These are phyloP conservation scores for Lysandra bellargus DNA, from an alignment of 2,888 invertebrate genomes.

Conservation along the genomic window DNA sequence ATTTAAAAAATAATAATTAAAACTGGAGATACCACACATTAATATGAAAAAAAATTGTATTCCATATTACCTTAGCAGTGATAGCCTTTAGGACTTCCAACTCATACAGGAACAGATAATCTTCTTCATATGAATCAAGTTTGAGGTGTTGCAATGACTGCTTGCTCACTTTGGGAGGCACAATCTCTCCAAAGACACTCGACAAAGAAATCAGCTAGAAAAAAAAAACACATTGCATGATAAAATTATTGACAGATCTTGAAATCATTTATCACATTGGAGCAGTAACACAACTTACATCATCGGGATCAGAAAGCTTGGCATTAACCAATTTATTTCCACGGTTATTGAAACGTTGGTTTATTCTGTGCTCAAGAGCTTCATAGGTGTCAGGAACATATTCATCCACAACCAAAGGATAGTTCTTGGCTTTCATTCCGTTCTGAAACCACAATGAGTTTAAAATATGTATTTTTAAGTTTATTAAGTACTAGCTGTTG, in stretches of 20 bases:
- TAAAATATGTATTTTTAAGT: too few species aligned
- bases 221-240: constrained; percentile 37
- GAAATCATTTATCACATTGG: background rate
- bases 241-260: background rate
- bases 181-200: constrained; percentile 61
- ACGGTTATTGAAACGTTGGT: constrained; percentile 81
- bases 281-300: constrained; percentile 69
- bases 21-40: too few species aligned
- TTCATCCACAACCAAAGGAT: constrained; percentile 81
- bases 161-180: constrained; percentile 55
- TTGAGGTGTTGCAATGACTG: constrained; percentile 59
- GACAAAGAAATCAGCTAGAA: constrained; percentile 64
- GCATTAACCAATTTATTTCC: constrained; percentile 83
- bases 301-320: constrained; percentile 82
- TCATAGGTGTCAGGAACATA: constrained; percentile 83
- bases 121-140: constrained; percentile 73
- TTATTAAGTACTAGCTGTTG: too few species aligned
- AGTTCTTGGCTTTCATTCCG: constrained; percentile 74
- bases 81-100: constrained; percentile 81
- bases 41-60: background rate
- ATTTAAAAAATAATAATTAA: background rate
- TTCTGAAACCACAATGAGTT: constrained; percentile 49
- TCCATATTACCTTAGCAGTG: constrained; percentile 67
- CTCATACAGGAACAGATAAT: constrained; percentile 82
- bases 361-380: constrained; percentile 79